Base-by-base conservation (phyloP, 2,888 invertebrate genomes). In the Xestia ashworthii region DNA sequence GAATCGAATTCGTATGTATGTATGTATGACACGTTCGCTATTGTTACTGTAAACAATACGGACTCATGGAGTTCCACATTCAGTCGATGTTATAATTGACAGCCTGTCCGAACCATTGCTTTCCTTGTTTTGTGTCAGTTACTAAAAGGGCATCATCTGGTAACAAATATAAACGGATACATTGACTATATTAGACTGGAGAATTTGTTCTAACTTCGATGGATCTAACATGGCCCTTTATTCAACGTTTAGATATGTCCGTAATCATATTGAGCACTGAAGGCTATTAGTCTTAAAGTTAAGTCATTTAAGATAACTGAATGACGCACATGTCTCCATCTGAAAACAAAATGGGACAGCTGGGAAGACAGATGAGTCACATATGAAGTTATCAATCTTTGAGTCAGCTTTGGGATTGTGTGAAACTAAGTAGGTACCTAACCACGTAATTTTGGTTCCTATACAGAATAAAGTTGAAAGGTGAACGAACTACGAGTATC, bases 281-380 rank as follows among this genome's bases (percentile, higher is more conserved):
- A 71, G 38, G 55, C 6, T 67, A 46, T 67, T 50, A 70, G 60
- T 32, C 46, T 32, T 65, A 3, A 58, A 65, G 72, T 81, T 75
- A 75, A 76, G 70, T 84, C 75, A 78, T 74, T 71, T 60, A 5
- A 78, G 85, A 84, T 81, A 84, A 71, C 53, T 46, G 41, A 78
- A 71, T 84, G 85, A 85, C 78, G 71, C 74, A 84, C 19, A 64
- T 12, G 66, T 62, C 69, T 71, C 25, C 70, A 65, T 78, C 44
- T 58, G 65, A 62, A 81, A 64, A 73, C 68, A 71, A n/a, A 73
- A 81, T 32, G 44, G 53, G 67, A 60, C 73, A 74, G 73, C 44
- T 74, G 53, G 62, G 22, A 74, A 68, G 82, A 71, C 9, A 65
- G 55, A 74, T 84, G 83, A 75, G 55, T 84, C 85, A 85, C 16